phyloP scores from a whole-genome alignment of 2,113 vertebrate genomes.

The Corythornis cristatus region DNA sequence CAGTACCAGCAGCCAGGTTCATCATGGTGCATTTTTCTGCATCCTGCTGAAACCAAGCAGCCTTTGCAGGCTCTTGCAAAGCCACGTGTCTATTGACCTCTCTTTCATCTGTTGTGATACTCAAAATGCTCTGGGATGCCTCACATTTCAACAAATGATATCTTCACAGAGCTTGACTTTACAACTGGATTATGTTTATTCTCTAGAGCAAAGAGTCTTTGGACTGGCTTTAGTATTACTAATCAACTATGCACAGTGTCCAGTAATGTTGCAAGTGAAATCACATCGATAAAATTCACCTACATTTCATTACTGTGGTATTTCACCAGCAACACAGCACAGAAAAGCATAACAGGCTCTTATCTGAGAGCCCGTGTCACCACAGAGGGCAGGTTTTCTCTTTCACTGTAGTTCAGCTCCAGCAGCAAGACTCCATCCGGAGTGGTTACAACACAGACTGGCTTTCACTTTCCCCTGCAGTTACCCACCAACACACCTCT shows the following conservation, averaged over 20 bases:
- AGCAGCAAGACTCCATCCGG: not conserved
- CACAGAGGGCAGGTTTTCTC: not conserved
- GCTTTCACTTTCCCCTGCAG: not conserved
- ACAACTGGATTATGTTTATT: not conserved
- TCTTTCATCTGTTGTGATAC: fast-evolving
- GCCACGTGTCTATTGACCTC: not conserved
- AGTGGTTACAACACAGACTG: not conserved
- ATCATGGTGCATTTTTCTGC: fast-evolving
- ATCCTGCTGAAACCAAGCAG: not conserved
- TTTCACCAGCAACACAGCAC: not conserved
- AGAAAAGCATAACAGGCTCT: not conserved
- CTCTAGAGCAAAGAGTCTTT: not conserved
- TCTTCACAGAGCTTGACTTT: fast-evolving
- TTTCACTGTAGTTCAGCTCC: not conserved
- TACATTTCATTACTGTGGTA: not conserved
- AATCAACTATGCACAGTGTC: not conserved
- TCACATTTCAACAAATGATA: not conserved
- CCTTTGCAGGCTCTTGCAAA: not conserved
- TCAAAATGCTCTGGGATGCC: not conserved
- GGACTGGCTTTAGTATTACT: not conserved
- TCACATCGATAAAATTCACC: fast-evolving
- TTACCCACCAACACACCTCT: fast-evolving
- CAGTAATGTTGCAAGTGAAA: fast-evolving
- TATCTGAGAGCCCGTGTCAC: not conserved
- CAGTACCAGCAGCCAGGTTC: not conserved